These are phyloP conservation scores for Ophiodon elongatus DNA, from an alignment of 2,113 vertebrate species.

Conservation along the genomic window DNA sequence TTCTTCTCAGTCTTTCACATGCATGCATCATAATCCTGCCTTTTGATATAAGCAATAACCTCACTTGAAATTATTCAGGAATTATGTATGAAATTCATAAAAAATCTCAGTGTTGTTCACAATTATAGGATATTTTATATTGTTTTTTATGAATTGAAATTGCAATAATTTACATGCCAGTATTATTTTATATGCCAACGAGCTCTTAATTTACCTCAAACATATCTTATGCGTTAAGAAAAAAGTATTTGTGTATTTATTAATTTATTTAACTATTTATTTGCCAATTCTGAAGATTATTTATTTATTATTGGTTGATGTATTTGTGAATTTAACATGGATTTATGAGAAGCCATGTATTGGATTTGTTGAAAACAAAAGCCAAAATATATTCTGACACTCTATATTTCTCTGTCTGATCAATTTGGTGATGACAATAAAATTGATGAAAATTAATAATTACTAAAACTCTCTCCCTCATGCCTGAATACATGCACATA, in stretches of 20 bases:
- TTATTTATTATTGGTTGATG: conserved; percentile 70
- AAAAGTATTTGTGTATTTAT: conserved; percentile 63
- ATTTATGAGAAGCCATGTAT: conserved; percentile 47
- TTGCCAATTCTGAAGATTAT: conserved; percentile 60
- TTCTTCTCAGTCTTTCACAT: conserved; percentile 45
- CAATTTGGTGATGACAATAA: conserved; percentile 66
- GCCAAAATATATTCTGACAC: conserved; percentile 58
- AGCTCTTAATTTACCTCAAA: conserved; percentile 69
- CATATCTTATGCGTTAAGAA: conserved; percentile 35
- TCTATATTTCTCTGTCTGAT: conserved; percentile 59
- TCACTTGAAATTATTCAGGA: conserved; percentile 58
- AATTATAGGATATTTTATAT: conserved; percentile 57
- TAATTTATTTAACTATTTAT: conserved; percentile 73
- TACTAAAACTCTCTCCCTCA: conserved; percentile 12
- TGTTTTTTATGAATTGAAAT: conserved; percentile 60
- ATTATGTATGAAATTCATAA: conserved; percentile 39
- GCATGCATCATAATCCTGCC: conserved; percentile 64
- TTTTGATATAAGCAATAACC: conserved; percentile 72
- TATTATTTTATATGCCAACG: conserved; percentile 53
- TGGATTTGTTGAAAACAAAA: conserved; percentile 70
- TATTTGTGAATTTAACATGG: conserved; percentile 49
- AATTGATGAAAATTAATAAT: conserved; percentile 34
- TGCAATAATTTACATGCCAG: conserved; percentile 67
- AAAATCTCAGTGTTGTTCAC: conserved; percentile 38
- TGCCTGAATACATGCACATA: not conserved